Conservation (phyloP, 2,888 invertebrate genomes). For the Abscondita cerata region DNA sequence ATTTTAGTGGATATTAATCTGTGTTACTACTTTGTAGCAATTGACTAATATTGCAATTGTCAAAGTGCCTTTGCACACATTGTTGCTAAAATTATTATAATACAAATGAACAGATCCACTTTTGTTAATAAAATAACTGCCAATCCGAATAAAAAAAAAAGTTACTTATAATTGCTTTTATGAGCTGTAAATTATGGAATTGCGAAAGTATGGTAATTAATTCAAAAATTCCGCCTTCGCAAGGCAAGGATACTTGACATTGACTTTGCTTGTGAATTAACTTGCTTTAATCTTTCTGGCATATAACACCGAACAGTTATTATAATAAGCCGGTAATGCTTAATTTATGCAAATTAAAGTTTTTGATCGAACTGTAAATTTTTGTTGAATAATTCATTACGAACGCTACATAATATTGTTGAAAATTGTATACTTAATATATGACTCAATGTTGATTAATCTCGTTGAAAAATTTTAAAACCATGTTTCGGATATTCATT, state of each 20-base stretch:
- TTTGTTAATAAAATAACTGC: no score
- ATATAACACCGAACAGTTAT: conserved; percentile 24
- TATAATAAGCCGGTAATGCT: conserved; percentile 12
- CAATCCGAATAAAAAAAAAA: no score
- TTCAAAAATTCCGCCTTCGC: conserved; percentile 13
- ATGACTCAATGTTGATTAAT: conserved; percentile 1
- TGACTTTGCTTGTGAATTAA: conserved; percentile 23
- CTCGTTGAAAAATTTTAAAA: background rate
- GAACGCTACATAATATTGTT: conserved; percentile 7
- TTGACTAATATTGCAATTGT: no score
- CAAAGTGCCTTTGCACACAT: no score
- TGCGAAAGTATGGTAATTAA: conserved; percentile 3
- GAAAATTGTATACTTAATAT: background rate
- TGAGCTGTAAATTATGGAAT: background rate
- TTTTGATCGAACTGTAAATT: conserved; percentile 17
- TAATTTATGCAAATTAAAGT: conserved; percentile 27
- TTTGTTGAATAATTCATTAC: conserved; percentile 23
- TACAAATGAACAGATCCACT: no score
- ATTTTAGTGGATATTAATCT: no score
- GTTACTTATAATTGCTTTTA: background rate
- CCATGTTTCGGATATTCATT: no score
- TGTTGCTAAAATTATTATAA: no score
- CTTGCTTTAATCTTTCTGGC: conserved; percentile 20
- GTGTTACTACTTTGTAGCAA: no score
- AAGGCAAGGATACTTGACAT: conserved; percentile 19